Percentiles rank a stretch among this genome's conserved stretches.
Conservation (phyloP, 2,888 invertebrate genomes). For the Dicycla oo region DNA sequence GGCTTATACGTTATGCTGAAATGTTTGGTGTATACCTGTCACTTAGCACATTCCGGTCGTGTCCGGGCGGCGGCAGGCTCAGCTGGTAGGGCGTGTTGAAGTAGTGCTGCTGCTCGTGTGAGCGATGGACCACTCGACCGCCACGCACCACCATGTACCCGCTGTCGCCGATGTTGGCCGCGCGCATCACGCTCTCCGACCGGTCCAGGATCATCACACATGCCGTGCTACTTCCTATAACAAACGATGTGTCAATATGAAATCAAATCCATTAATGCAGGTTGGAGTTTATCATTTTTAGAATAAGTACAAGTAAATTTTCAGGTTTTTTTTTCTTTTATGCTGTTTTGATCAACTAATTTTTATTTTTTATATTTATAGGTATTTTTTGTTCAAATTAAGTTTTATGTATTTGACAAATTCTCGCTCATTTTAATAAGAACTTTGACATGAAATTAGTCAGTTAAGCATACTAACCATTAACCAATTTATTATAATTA, state of each 20-base stretch:
- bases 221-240: constrained; percentile 98
- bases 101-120: constrained; percentile 99
- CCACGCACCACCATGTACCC: constrained; percentile 98
- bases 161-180: constrained; percentile 99
- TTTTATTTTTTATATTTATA: background rate
- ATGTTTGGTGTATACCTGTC: constrained; percentile 92
- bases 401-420: background rate
- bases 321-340: background rate
- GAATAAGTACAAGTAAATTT: background rate
- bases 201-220: constrained; percentile 98
- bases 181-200: constrained; percentile 96
- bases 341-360: no score
- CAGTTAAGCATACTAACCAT: background rate
- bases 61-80: constrained; percentile 97
- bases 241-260: constrained; percentile 22
- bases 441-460: background rate
- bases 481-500: background rate
- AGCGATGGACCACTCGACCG: constrained; percentile 97
- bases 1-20: background rate
- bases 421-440: constrained; percentile 1
- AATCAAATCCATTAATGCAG: background rate
- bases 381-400: background rate
- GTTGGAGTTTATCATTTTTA: background rate
- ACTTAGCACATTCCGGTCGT: constrained; percentile 96
- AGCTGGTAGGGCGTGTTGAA: constrained; percentile 99